Conservation (phyloP, 2,113 vertebrate species). For the Pantherophis guttatus region DNA sequence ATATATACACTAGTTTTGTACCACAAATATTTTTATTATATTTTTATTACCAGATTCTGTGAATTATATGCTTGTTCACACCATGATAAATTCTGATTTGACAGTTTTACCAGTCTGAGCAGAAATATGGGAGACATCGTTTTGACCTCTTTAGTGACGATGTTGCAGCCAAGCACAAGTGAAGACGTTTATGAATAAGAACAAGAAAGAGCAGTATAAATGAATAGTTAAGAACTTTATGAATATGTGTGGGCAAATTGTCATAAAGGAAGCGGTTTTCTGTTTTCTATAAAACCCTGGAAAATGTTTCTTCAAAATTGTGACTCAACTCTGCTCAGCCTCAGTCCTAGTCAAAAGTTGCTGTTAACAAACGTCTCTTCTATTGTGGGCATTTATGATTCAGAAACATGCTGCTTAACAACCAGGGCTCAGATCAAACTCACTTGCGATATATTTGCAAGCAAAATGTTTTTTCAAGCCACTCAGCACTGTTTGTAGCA, state of each 20-base stretch:
- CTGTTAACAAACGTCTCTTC: background rate
- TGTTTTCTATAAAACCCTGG: background rate
- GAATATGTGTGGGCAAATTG: background rate
- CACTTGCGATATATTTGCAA: constrained; percentile 35
- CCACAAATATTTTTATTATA: background rate
- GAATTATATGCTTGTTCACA: background rate
- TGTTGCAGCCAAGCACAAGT: background rate
- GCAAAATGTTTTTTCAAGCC: constrained; percentile 25
- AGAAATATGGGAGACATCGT: background rate
- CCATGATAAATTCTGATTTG: background rate
- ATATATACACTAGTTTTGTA: background rate
- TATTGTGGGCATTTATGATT: background rate
- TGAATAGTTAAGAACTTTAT: background rate
- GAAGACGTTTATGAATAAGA: background rate
- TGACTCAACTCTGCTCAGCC: background rate
- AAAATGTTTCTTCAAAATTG: background rate
- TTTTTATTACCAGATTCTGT: background rate
- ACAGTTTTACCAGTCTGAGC: background rate
- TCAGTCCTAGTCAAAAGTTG: constrained; percentile 1
- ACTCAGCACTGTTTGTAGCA: background rate
- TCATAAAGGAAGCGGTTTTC: background rate
- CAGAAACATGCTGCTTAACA: background rate
- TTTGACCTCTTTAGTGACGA: background rate
- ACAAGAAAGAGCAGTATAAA: background rate
- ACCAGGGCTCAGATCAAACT: background rate